Evolutionary conservation across 2,113 vertebrate species (phyloP), one percentile per base, ranked within the genome.

Genomic region (Pyrgilauda ruficollis): DNA sequence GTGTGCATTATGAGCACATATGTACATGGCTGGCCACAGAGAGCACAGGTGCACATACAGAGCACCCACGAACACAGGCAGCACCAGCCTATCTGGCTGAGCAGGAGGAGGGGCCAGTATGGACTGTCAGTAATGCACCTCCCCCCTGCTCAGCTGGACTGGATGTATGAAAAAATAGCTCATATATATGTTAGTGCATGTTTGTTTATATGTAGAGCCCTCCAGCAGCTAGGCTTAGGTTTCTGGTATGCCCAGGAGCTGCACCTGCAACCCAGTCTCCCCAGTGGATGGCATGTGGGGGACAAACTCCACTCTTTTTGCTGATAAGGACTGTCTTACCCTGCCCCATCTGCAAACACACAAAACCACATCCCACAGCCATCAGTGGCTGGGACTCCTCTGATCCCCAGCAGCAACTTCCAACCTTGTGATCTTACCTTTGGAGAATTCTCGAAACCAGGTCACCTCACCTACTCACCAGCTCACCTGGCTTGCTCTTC

Each of bases 391-490:
- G 39, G 23, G 11, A 28, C 11, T 77, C 14, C 39, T 23, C 37
- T 73, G 13, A 53, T 68, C 7, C 15, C 15, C 15, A 77, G 2
- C 3, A 49, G 11, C 15, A 77, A 15, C 2, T 5, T 76, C 11
- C 5, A 3, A 3, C 9, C 3, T 14, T 2, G 0, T 5, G n/a
- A 24, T 33, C 15, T 72, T 3, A 5, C 9, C 9, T n/a, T 49
- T 17, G 73, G 8, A 44, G 24, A 73, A 20, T 2, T 2, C 14
- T 11, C 33, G 18, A 35, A 16, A 5, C 6, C 3, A 17, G 4
- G 5, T 16, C 24, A 33, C 2, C 6, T 52, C 24, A 33, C 2
- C 6, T 52, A 21, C 37, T 62, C 30, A 47, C 8, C n/a, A 37
- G 16, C 30, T 80, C 2, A 2, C 33, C 23, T 37, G 30, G 7